Evolutionary conservation across 2,797 vertebrate species (phyloP), one percentile per base, ranked within the genome.

Genomic region (Eulemur coronatus): DNA sequence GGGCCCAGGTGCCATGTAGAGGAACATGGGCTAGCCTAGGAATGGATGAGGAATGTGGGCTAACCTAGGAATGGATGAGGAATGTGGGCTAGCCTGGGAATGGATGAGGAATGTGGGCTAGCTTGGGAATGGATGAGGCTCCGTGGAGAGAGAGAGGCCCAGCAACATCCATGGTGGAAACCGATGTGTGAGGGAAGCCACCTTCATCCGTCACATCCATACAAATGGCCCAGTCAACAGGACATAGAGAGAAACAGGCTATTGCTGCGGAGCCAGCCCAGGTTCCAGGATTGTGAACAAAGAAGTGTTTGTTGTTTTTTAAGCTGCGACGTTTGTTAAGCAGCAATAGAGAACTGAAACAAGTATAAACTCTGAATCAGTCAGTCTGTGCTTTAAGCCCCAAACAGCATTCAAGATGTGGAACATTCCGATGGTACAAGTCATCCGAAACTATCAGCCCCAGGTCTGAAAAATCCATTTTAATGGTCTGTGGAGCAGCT

Each of bases 81-180:
- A 70, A 26, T 28, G 4, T 17, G 61, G 22, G 55, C 30, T 65
- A n/a, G 14, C 61, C 5, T 65, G 15, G 61, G 61, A 63, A 33
- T 33, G 61, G 61, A 63, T 7, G 30, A 63, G 30, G 61, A 63
- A 63, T 7, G 14, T 63, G 61, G 30, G 30, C 30, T 38, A 18
- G 65, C 18, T 43, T 5, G 26, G 0, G 22, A 65, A 38, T 52
- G 33, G 50, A 65, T 0, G 14, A 20, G 67, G 8, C 48, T 30
- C 5, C 0, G 0, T 5, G 10, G 41, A 17, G 59, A 84, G 35
- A 43, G 46, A 15, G 11, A 10, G 14, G 35, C 28, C 6, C 7
- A n/a, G 38, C 2, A 18, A 20, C 33, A 43, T 84, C 48, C 15
- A 4, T n/a, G 33, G 63, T 65, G 30, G 30, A 11, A 15, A 15